Conservation (phyloP, 2,113 vertebrate species). For the Macquaria ambigua region DNA sequence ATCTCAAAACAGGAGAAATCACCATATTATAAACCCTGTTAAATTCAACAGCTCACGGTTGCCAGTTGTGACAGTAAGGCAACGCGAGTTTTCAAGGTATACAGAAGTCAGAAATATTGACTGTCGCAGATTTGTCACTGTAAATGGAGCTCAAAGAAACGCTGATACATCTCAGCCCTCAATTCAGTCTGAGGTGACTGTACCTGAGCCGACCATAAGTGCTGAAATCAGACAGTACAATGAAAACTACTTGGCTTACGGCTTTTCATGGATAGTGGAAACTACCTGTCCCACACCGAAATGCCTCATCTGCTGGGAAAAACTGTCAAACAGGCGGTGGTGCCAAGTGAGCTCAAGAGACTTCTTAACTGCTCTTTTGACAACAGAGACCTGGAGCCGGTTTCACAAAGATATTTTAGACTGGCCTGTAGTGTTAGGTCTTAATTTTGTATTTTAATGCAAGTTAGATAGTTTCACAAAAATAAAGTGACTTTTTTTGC, state of each 20-base stretch:
- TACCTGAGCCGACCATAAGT: neutral
- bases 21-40: neutral
- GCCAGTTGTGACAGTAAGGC: too few species aligned
- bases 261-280: neutral
- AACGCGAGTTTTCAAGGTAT: neutral
- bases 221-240: neutral
- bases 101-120: neutral
- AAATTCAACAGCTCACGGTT: neutral
- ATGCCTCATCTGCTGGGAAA: neutral
- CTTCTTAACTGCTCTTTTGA: neutral
- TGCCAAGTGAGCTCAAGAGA: neutral
- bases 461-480: neutral
- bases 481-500: neutral
- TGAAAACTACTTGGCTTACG: neutral
- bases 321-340: neutral
- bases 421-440: neutral
- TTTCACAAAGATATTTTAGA: neutral
- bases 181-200: neutral
- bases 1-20: neutral
- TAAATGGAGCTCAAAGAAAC: constrained; percentile 4
- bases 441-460: too few species aligned
- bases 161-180: neutral
- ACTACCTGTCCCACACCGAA: neutral
- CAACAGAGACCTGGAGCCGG: neutral
- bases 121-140: neutral